Evolutionary conservation across 2,797 vertebrate species (phyloP).

Genomic region (Chelonia mydas): DNA sequence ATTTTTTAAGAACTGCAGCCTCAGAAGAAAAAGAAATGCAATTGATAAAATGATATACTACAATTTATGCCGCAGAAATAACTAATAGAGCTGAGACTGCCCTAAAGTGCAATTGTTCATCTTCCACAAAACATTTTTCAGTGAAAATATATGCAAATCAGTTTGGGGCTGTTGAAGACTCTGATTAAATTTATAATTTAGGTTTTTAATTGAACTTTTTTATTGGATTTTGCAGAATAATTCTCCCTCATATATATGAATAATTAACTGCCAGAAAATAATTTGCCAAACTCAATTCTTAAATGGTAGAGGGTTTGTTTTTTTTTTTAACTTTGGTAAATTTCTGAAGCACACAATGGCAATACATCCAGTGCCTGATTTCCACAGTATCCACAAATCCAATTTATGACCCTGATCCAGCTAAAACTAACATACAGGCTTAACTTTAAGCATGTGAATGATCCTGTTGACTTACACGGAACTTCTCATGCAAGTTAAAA

Average conservation of each 20-base stretch:
- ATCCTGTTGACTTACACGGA: not conserved
- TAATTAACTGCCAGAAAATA: constrained; percentile 73
- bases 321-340: not conserved
- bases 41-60: constrained; percentile 67
- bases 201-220: constrained; percentile 77
- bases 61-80: constrained; percentile 72
- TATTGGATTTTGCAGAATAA: constrained; percentile 71
- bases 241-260: constrained; percentile 69
- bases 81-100: constrained; percentile 64
- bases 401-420: not conserved
- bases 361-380: not conserved
- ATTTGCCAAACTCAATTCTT: constrained; percentile 72
- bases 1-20: constrained; percentile 38
- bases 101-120: constrained; percentile 62
- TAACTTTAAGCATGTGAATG: not conserved
- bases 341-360: not conserved
- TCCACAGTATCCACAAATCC: not conserved
- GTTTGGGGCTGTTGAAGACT: constrained; percentile 56
- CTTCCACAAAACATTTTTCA: constrained; percentile 70
- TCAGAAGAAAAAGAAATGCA: constrained; percentile 47
- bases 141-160: constrained; percentile 74
- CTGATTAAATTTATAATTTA: constrained; percentile 76
- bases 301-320: not conserved
- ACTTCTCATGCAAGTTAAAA: not conserved
- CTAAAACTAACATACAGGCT: not conserved